Percentiles rank a stretch among this genome's conserved stretches.
phyloP scores from a whole-genome alignment of 2,797 vertebrate genomes.

The Merluccius polli region DNA sequence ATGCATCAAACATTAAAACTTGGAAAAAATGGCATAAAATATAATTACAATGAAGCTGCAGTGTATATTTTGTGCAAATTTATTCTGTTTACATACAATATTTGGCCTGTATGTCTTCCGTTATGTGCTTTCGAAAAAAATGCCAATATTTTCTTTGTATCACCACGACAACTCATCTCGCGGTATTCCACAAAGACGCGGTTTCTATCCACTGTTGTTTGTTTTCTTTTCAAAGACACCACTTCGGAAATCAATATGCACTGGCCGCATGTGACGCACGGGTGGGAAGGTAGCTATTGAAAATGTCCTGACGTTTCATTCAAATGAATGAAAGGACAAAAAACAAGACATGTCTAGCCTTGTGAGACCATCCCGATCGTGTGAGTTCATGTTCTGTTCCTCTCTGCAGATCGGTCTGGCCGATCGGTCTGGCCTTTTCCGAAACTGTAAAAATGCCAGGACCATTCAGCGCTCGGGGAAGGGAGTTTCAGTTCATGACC shows the following conservation, averaged over 20 bases:
- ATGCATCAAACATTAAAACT: constrained; percentile 12
- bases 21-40: background rate
- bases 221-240: background rate
- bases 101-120: too few species aligned
- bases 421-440: too few species aligned
- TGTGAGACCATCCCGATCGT: too few species aligned
- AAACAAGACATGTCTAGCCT: background rate
- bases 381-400: too few species aligned
- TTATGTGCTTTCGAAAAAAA: too few species aligned
- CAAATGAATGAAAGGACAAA: background rate
- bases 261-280: background rate
- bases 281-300: background rate
- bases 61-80: background rate
- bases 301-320: background rate
- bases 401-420: too few species aligned
- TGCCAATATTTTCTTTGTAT: too few species aligned
- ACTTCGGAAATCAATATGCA: background rate
- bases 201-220: background rate
- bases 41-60: background rate
- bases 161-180: too few species aligned
- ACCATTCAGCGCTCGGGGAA: too few species aligned
- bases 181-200: background rate
- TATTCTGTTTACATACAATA: too few species aligned
- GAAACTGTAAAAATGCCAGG: too few species aligned
- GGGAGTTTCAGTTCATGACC: too few species aligned